Evolutionary conservation across 2,113 vertebrate species (phyloP).

Genomic region (Ginglymostoma cirratum): DNA sequence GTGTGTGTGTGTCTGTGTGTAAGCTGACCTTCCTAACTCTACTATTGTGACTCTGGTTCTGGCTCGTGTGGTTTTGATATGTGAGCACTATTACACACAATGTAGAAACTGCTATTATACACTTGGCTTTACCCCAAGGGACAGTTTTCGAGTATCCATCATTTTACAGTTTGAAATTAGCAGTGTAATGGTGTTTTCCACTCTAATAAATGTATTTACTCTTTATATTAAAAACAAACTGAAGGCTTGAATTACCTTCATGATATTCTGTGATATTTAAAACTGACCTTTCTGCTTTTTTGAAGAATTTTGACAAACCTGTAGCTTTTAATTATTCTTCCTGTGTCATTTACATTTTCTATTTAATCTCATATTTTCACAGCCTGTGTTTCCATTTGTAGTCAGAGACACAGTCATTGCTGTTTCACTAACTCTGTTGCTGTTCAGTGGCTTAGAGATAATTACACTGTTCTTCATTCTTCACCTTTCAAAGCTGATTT

Average conservation of each 20-base stretch:
- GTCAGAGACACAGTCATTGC: not conserved
- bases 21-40: not conserved
- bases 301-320: not conserved
- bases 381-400: not conserved
- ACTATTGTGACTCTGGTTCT: not conserved
- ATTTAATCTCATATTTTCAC: not conserved
- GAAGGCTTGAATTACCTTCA: not conserved
- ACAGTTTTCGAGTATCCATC: not conserved
- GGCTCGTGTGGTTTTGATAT: not conserved
- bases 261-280: not conserved
- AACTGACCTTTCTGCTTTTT: not conserved
- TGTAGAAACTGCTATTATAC: not conserved
- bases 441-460: not conserved
- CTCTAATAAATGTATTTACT: not conserved
- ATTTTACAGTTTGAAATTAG: not conserved
- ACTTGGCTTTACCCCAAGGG: not conserved
- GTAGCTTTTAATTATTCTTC: not conserved
- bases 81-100: not conserved
- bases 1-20: not conserved
- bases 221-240: not conserved
- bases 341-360: not conserved
- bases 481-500: conserved; percentile 8
- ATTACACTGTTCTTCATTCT: not conserved
- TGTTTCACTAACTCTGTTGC: not conserved
- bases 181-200: not conserved